These are phyloP conservation scores for Drosophila elegans DNA, from an alignment of 1,140 invertebrate species.

Conservation along the genomic window DNA sequence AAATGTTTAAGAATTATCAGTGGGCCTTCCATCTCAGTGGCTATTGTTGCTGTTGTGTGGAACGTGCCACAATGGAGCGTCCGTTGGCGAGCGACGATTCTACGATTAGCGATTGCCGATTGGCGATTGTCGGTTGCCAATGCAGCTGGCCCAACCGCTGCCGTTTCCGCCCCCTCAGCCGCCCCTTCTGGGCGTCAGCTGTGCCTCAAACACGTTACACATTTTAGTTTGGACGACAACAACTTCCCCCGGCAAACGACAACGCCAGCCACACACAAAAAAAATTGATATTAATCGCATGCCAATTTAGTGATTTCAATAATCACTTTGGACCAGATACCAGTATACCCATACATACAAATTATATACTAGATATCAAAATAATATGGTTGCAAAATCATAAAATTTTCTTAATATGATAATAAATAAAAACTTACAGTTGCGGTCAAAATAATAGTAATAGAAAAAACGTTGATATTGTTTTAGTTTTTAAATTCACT, in stretches of 20 bases:
- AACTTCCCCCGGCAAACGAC: not conserved
- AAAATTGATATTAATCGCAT: not conserved
- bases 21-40: not conserved
- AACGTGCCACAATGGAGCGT: constrained; percentile 53
- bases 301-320: not conserved
- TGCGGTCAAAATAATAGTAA: no score
- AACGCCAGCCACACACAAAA: constrained; percentile 3
- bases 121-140: constrained; percentile 12
- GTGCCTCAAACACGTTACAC: constrained; percentile 64
- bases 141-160: constrained; percentile 18
- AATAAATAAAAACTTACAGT: no score
- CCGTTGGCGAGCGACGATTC: constrained; percentile 26
- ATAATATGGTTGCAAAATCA: no score
- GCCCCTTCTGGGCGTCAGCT: constrained; percentile 3
- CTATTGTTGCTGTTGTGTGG: not conserved
- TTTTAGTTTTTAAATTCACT: no score
- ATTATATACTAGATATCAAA: no score
- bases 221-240: constrained; percentile 52
- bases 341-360: no score
- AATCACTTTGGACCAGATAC: not conserved
- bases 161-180: not conserved
- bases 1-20: constrained; percentile 25
- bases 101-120: constrained; percentile 27
- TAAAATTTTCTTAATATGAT: no score
- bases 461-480: no score